Evolutionary conservation across 2,888 invertebrate species (phyloP), one percentile per base, ranked within the genome.

Genomic region (Drosophila merina): DNA sequence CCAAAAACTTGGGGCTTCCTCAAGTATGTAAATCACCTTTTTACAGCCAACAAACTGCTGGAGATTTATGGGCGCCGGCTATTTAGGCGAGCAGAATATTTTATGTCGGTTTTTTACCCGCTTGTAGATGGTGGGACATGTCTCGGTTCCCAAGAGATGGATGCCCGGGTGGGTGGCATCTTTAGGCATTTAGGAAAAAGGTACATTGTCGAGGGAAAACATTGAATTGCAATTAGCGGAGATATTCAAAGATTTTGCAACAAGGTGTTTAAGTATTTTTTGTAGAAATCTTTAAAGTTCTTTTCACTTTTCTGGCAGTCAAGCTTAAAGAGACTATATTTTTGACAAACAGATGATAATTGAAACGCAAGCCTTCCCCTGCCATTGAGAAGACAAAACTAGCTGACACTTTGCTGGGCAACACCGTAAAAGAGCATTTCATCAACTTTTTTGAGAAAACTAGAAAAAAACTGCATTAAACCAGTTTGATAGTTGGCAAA

Each of bases 21-120:
- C 30, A 33, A 70, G 79, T 85, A 85, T 85, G 79, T 80, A 80
- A 80, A 80, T 80, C 86, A 85, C 85, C 76, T 82, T 79, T 78
- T 80, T 79, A 70, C 63, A 30, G 54, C 67, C 66, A 79, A 68
- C 70, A 50, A 76, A 85, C 76, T 76, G 76, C 56, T 33, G 64
- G 66, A 85, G 86, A 80, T 80, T 85, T 82, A 85, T 82, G 77
- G 72, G 58, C 60, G 74, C 66, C 72, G 72, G 79, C 86, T 82
- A 80, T 79, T 80, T 85, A 82, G 74, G 14, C 77, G 74, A 60
- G 60, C 76, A 80, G 82, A 76, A 85, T 80, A 82, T 82, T 79
- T 72, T 68, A 82, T 79, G 77, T 25, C 12, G 38, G 36, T 12
- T 31, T 42, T 42, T 40, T 14, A 1, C 42, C 20, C 42, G 8